A percentile compares a stretch with the other conserved stretches of the same genome.
phyloP scores from a whole-genome alignment of 2,797 vertebrate genomes.

The Bradypodion ventrale region DNA sequence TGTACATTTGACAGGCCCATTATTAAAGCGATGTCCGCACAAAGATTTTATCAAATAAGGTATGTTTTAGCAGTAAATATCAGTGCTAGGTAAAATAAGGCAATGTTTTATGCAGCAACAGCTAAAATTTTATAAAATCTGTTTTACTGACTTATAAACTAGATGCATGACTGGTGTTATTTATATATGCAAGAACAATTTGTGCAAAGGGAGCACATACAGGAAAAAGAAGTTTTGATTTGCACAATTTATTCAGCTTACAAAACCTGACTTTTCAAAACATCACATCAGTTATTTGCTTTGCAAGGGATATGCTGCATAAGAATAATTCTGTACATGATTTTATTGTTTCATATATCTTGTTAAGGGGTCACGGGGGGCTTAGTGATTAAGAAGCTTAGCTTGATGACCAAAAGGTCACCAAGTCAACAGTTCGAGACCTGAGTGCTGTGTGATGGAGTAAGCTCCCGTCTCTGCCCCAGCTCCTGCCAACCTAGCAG shows the following conservation, averaged over 20 bases:
- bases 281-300: neutral
- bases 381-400: no score
- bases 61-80: neutral
- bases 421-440: no score
- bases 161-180: no score
- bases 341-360: neutral
- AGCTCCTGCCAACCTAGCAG: no score
- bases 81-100: neutral
- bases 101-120: neutral
- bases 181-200: neutral
- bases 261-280: neutral
- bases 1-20: neutral
- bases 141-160: no score
- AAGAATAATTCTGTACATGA: neutral
- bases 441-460: no score
- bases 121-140: neutral
- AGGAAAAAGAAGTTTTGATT: neutral
- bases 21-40: neutral
- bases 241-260: neutral
- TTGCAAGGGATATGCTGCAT: neutral
- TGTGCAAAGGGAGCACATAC: neutral
- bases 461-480: no score
- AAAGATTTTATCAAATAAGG: neutral
- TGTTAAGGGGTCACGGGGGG: no score
- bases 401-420: no score